Percentiles rank a stretch among this genome's conserved stretches.
Conservation (phyloP, 2,113 vertebrate genomes). For the Lanius ludovicianus region DNA sequence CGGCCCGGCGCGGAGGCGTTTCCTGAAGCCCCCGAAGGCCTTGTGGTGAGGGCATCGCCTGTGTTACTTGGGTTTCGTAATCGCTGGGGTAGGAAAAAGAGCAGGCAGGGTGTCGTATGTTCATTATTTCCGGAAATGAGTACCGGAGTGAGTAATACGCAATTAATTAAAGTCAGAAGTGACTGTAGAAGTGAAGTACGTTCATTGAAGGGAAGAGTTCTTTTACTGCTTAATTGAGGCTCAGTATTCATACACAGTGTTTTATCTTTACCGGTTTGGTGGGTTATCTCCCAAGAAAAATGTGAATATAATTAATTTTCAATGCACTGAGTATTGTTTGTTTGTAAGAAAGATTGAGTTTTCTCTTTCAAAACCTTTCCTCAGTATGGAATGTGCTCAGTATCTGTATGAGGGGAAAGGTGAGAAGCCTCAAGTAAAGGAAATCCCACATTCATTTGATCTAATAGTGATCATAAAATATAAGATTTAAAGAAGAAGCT, state of each 20-base stretch:
- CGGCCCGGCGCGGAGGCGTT: accelerated
- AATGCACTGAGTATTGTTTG: background rate
- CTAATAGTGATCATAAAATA: background rate
- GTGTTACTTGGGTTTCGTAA: accelerated
- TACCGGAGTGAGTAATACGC: background rate
- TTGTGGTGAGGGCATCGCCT: background rate
- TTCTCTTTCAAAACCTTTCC: background rate
- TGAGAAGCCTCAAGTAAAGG: background rate
- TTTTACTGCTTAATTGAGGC: background rate
- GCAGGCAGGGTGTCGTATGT: background rate
- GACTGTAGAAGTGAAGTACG: background rate
- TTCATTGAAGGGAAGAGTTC: background rate
- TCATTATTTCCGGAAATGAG: background rate
- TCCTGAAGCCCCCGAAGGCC: background rate
- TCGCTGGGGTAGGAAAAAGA: background rate
- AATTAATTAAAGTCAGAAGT: background rate
- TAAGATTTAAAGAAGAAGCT: background rate
- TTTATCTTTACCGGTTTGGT: background rate
- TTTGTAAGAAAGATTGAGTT: background rate
- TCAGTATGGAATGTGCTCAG: background rate
- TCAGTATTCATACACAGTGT: background rate
- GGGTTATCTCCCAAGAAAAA: background rate
- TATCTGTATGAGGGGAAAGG: background rate
- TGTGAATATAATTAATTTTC: background rate
- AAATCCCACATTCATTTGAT: background rate